Conservation (phyloP, 2,797 vertebrate species). For the Melanotaenia trifasciata region DNA sequence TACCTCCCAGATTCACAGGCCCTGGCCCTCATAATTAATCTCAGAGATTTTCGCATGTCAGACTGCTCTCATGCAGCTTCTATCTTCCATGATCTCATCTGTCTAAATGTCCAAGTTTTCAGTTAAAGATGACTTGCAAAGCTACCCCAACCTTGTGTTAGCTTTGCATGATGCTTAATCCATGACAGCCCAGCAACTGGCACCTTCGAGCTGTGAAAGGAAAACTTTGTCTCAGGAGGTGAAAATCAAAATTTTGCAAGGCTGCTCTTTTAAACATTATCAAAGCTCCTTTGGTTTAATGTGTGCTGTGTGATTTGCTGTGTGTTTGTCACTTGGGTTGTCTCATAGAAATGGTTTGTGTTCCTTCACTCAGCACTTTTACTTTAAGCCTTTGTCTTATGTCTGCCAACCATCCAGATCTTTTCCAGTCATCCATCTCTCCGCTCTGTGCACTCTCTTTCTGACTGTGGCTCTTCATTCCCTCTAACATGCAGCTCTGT, state of each 20-base stretch:
- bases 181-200: neutral
- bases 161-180: neutral
- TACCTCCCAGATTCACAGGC: constrained; percentile 72
- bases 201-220: constrained; percentile 20
- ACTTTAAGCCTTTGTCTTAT: constrained; percentile 34
- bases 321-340: constrained; percentile 12
- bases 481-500: neutral
- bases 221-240: constrained; percentile 2
- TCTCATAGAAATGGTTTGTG: neutral
- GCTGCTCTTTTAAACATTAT: constrained; percentile 7
- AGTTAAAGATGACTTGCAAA: neutral
- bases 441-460: neutral
- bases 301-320: constrained; percentile 1
- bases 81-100: neutral
- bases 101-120: neutral
- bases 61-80: constrained; percentile 18
- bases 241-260: constrained; percentile 11
- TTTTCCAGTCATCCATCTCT: constrained; percentile 1
- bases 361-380: constrained; percentile 30
- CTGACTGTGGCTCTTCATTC: neutral
- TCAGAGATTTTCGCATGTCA: constrained; percentile 14
- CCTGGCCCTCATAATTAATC: constrained; percentile 52
- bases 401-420: constrained; percentile 24
- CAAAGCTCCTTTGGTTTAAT: neutral
- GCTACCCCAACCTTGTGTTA: neutral